Percentiles rank a stretch among this genome's conserved stretches.
Evolutionary conservation across 2,797 vertebrate species (phyloP).

Genomic region (Erethizon dorsatum): DNA sequence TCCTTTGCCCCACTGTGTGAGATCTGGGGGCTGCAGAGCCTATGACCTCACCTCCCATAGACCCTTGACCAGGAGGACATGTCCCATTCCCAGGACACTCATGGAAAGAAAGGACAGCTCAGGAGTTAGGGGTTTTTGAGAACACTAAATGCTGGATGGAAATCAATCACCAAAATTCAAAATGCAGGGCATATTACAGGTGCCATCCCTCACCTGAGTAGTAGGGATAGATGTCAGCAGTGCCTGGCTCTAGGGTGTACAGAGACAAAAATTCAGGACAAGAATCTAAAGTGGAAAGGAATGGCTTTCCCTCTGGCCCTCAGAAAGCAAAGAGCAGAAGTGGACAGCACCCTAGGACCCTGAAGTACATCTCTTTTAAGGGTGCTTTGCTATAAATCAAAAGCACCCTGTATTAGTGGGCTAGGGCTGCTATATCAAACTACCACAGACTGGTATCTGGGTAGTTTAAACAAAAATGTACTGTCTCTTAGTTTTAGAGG

Average conservation of each 20-base stretch:
- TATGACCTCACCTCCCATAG: neutral
- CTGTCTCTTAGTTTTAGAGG: neutral
- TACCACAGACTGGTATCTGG: neutral
- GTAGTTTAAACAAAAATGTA: neutral
- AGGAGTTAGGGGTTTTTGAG: conserved; percentile 1
- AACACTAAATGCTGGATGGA: neutral
- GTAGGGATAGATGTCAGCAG: neutral
- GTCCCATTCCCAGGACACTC: neutral
- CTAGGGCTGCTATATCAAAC: neutral
- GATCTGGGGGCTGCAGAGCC: neutral
- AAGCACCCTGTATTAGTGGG: neutral
- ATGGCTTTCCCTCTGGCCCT: neutral
- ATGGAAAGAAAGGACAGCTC: neutral
- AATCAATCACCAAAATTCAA: neutral
- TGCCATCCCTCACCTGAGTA: neutral
- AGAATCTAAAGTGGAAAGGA: neutral
- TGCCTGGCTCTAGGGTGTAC: neutral
- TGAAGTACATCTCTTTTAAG: neutral
- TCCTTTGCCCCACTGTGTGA: neutral
- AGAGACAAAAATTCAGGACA: conserved; percentile 15
- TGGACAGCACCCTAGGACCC: neutral
- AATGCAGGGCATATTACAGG: neutral
- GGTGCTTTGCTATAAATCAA: neutral
- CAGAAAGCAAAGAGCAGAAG: neutral
- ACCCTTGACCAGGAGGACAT: neutral